phyloP scores from a whole-genome alignment of 64 coral and sea anemone species.

The Cladopsammia gracilis region DNA sequence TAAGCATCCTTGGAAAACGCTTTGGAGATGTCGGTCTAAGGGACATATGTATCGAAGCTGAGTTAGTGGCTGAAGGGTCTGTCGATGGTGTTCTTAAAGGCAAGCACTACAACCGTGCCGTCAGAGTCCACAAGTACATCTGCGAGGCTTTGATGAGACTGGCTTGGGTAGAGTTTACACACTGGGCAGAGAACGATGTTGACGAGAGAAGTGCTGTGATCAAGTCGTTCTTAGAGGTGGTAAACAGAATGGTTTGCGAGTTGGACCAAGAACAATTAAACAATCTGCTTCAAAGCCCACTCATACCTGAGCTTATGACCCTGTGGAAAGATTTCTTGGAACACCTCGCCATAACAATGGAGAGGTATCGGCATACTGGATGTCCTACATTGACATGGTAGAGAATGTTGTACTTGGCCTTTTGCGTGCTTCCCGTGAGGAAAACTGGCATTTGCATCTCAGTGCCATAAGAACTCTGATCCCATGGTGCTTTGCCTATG shows the following conservation, averaged over 20 bases:
- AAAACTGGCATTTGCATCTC: constrained; percentile 50
- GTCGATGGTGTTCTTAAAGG: constrained; percentile 32
- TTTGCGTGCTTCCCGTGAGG: constrained; percentile 31
- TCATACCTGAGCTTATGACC: neutral
- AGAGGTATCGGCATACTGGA: constrained; percentile 33
- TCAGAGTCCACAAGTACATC: constrained; percentile 66
- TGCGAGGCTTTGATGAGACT: constrained; percentile 56
- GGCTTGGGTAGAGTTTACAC: constrained; percentile 36
- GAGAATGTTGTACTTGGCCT: constrained; percentile 28
- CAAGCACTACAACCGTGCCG: constrained; percentile 54
- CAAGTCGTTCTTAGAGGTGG: neutral
- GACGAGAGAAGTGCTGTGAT: neutral
- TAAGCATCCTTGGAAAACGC: constrained; percentile 55
- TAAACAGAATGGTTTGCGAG: constrained; percentile 3
- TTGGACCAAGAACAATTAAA: neutral
- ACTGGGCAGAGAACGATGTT: constrained; percentile 36
- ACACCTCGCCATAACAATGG: constrained; percentile 31
- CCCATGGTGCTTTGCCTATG: constrained; percentile 65
- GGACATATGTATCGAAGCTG: constrained; percentile 62
- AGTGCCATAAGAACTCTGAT: constrained; percentile 21
- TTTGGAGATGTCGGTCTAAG: constrained; percentile 62
- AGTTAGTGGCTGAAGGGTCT: constrained; percentile 60
- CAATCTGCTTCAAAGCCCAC: neutral
- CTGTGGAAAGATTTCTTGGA: constrained; percentile 15
- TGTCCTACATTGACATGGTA: constrained; percentile 42